Percentiles rank a stretch among this genome's conserved stretches.
Conservation (phyloP, 2,888 invertebrate species). For the Tiliacea citrago region DNA sequence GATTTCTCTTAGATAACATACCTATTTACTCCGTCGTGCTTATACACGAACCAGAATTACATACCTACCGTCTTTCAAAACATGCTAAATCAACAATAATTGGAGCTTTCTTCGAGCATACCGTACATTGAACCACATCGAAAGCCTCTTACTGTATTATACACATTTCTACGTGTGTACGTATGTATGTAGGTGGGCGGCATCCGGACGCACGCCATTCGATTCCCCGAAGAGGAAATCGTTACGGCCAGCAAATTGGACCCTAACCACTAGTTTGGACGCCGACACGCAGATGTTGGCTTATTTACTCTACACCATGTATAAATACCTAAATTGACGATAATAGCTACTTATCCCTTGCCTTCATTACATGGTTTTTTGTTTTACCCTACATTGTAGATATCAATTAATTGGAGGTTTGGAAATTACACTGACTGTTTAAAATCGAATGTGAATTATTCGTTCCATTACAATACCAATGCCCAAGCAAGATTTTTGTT, state of each 20-base stretch:
- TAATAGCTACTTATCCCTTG: constrained; percentile 69
- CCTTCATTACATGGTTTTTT: constrained; percentile 51
- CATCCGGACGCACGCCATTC: constrained; percentile 88
- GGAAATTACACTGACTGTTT: not conserved
- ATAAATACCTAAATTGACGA: constrained; percentile 75
- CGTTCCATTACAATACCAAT: not conserved
- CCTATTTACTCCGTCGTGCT: constrained; percentile 21
- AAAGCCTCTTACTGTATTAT: constrained; percentile 52
- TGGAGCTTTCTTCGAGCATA: constrained; percentile 59
- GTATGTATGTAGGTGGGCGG: constrained; percentile 78
- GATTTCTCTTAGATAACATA: constrained; percentile 8
- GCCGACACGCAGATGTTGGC: constrained; percentile 82
- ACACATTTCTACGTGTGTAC: constrained; percentile 57
- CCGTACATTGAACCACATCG: constrained; percentile 60
- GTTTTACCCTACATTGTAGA: constrained; percentile 27
- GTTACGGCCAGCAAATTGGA: constrained; percentile 89
- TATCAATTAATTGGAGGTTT: constrained; percentile 14
- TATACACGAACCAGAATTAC: constrained; percentile 21
- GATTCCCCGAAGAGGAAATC: constrained; percentile 90
- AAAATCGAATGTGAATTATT: not conserved
- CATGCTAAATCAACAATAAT: constrained; percentile 58
- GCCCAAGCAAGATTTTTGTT: not conserved
- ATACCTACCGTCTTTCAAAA: constrained; percentile 9
- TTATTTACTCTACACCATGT: constrained; percentile 77
- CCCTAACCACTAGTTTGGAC: constrained; percentile 88